Conservation (phyloP, 2,888 invertebrate species). For the Drepana falcataria region DNA sequence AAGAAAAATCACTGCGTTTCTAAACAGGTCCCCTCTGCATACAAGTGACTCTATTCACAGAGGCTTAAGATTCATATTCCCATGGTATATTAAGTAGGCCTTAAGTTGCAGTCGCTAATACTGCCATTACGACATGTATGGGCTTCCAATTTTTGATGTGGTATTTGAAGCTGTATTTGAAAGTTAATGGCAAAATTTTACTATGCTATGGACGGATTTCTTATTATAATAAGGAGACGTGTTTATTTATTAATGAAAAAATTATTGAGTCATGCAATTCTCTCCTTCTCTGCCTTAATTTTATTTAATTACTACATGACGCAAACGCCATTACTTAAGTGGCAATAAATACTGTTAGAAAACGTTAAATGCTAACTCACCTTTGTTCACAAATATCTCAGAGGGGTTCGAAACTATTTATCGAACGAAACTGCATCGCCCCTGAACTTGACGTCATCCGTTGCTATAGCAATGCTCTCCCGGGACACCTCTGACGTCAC, state of each 20-base stretch:
- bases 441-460: slow-evolving; percentile 74
- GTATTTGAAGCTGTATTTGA: not conserved
- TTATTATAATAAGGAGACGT: no score
- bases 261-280: no score
- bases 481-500: slow-evolving; percentile 48
- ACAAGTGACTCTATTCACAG: slow-evolving; percentile 10
- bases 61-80: slow-evolving; percentile 14
- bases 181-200: not conserved
- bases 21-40: slow-evolving; percentile 25
- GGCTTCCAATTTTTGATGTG: slow-evolving; percentile 20
- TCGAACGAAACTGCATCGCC: slow-evolving; percentile 75
- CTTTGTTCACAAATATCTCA: not conserved
- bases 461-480: slow-evolving; percentile 68
- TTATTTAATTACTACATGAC: no score
- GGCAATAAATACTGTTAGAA: not conserved
- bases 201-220: not conserved
- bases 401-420: slow-evolving; percentile 41
- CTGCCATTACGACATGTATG: slow-evolving; percentile 43
- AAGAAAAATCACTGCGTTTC: slow-evolving; percentile 57
- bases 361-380: not conserved
- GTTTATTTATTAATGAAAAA: no score
- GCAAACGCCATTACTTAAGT: no score
- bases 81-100: slow-evolving; percentile 29
- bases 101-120: slow-evolving; percentile 29
- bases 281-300: no score